A percentile compares a stretch with the other conserved stretches of the same genome.
These are phyloP conservation scores for Aviceda subcristata DNA, from an alignment of 2,113 vertebrate genomes.

Conservation along the genomic window DNA sequence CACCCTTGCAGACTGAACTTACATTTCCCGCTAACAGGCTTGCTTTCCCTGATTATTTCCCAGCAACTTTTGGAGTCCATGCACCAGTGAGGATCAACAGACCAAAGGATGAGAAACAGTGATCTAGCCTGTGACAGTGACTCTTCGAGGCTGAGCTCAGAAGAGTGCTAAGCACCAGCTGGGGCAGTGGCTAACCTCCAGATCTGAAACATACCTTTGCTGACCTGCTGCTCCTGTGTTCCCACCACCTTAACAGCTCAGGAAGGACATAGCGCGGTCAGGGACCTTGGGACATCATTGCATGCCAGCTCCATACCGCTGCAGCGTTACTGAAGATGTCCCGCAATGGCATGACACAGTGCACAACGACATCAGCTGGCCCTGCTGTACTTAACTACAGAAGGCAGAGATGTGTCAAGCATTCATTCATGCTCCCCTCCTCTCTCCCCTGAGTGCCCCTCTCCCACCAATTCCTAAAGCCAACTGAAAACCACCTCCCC, in stretches of 20 bases:
- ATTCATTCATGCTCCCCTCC: background rate
- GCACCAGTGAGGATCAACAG: background rate
- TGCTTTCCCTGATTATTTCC: background rate
- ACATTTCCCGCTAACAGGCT: background rate
- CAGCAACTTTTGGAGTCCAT: background rate
- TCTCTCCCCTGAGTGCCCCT: background rate
- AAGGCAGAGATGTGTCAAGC: background rate
- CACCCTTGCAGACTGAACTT: background rate
- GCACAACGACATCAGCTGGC: background rate
- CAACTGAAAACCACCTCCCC: background rate
- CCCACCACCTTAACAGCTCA: background rate
- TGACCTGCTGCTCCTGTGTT: background rate
- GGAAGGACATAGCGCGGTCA: background rate
- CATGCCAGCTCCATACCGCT: background rate
- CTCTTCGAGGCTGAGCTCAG: background rate
- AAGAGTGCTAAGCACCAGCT: background rate
- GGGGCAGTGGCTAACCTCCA: background rate
- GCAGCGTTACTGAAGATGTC: background rate
- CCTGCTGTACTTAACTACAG: background rate
- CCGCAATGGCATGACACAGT: fast-evolving
- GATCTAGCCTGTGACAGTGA: background rate
- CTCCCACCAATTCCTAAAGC: background rate
- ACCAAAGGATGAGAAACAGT: background rate
- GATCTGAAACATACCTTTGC: background rate
- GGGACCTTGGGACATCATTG: background rate